Conservation (phyloP, 2,888 invertebrate genomes). For the Heliconius cydno region DNA sequence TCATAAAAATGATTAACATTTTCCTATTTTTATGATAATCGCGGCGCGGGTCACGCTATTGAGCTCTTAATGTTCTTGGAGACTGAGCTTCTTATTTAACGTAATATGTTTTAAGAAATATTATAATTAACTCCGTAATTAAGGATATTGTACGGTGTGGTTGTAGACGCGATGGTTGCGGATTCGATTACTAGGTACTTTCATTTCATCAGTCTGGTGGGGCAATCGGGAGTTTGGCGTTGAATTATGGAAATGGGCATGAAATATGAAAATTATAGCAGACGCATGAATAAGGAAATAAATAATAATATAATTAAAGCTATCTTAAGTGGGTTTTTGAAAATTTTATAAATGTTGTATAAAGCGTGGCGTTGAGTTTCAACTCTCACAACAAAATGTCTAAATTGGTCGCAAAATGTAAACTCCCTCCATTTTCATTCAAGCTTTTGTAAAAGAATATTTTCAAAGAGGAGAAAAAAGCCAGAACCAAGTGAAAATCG, state of each 20-base stretch:
- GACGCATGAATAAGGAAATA: too few species aligned
- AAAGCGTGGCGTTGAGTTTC: neutral
- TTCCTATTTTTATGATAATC: conserved; percentile 50
- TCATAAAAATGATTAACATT: conserved; percentile 53
- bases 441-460: too few species aligned
- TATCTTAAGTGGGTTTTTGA: too few species aligned
- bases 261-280: too few species aligned
- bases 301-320: too few species aligned
- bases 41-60: conserved; percentile 15
- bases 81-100: conserved; percentile 8
- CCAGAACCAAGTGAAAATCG: neutral
- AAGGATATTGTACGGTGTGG: neutral
- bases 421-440: too few species aligned
- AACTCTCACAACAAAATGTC: neutral
- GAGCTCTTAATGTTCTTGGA: conserved; percentile 22
- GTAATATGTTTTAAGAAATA: neutral
- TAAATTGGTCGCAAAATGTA: neutral
- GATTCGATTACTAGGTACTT: neutral
- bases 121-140: neutral
- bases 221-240: neutral
- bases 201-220: neutral
- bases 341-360: too few species aligned
- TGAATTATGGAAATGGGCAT: neutral
- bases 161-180: neutral
- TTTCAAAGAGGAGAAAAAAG: too few species aligned